Conservation (phyloP, 2,797 vertebrate genomes). For the Acipenser transmontanus region DNA sequence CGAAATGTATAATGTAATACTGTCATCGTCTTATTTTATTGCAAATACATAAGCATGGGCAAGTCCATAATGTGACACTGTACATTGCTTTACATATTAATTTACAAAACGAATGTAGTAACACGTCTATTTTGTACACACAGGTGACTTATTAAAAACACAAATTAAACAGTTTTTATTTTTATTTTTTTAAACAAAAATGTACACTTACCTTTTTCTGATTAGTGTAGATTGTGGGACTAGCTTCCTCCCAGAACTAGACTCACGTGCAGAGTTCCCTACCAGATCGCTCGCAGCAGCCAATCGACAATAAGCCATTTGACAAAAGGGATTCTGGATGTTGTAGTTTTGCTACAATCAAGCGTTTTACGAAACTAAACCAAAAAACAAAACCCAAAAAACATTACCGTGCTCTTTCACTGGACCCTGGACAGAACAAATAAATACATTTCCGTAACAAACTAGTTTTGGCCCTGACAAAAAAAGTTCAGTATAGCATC, state of each 20-base stretch:
- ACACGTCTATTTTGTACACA: background rate
- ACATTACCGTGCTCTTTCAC: background rate
- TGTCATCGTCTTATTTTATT: constrained; percentile 7
- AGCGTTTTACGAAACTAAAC: constrained; percentile 1
- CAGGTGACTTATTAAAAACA: background rate
- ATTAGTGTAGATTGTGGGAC: constrained; percentile 23
- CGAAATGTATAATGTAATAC: background rate
- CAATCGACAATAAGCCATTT: constrained; percentile 21
- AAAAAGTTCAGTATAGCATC: too few species aligned
- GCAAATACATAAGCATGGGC: constrained; percentile 8
- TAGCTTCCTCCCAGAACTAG: constrained; percentile 31
- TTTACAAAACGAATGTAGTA: background rate
- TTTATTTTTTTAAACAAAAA: constrained; percentile 8
- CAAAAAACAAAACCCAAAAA: background rate
- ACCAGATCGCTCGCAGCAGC: constrained; percentile 21
- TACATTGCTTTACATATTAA: constrained; percentile 3
- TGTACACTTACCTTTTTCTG: constrained; percentile 16
- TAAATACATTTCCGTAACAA: too few species aligned
- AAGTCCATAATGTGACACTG: constrained; percentile 12
- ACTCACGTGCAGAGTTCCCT: constrained; percentile 35
- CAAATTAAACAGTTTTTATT: background rate
- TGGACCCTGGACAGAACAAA: too few species aligned
- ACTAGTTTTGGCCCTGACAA: too few species aligned
- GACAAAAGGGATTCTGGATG: constrained; percentile 42
- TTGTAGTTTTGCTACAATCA: constrained; percentile 34